These are phyloP conservation scores for Natator depressus DNA, from an alignment of 2,113 vertebrate species.

Conservation along the genomic window DNA sequence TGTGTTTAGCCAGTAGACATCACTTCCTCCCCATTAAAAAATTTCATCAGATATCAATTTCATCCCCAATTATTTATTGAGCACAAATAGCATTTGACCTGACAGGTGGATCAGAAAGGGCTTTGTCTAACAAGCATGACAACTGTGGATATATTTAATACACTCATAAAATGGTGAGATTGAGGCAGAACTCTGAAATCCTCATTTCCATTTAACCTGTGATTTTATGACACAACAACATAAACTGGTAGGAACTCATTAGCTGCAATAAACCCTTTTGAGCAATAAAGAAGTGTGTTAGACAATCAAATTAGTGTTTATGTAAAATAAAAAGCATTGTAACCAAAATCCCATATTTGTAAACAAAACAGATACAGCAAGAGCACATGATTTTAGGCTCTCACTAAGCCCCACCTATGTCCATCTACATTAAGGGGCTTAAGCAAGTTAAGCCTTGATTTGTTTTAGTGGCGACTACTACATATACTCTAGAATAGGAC, in stretches of 20 bases:
- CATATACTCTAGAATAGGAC: not conserved
- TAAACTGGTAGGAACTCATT: conserved; percentile 65
- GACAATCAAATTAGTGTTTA: conserved; percentile 48
- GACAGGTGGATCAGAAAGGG: conserved; percentile 3
- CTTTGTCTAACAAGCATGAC: conserved; percentile 41
- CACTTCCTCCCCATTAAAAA: not conserved
- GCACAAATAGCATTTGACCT: conserved; percentile 26
- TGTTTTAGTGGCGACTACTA: not conserved
- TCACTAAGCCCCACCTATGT: not conserved
- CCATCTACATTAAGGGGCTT: not conserved
- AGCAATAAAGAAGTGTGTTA: conserved; percentile 45
- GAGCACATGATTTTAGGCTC: not conserved
- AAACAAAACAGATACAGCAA: not conserved
- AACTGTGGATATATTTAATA: conserved; percentile 55
- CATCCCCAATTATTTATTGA: conserved; percentile 32
- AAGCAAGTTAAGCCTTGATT: not conserved
- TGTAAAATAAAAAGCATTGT: not conserved
- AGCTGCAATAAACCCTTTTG: conserved; percentile 28
- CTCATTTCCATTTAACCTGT: conserved; percentile 32
- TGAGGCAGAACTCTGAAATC: conserved; percentile 45
- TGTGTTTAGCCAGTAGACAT: not conserved
- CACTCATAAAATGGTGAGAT: conserved; percentile 57
- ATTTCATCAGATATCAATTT: not conserved
- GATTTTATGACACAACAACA: conserved; percentile 60
- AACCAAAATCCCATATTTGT: not conserved